phyloP scores from a whole-genome alignment of 2,113 vertebrate species.

The Limanda limanda region DNA sequence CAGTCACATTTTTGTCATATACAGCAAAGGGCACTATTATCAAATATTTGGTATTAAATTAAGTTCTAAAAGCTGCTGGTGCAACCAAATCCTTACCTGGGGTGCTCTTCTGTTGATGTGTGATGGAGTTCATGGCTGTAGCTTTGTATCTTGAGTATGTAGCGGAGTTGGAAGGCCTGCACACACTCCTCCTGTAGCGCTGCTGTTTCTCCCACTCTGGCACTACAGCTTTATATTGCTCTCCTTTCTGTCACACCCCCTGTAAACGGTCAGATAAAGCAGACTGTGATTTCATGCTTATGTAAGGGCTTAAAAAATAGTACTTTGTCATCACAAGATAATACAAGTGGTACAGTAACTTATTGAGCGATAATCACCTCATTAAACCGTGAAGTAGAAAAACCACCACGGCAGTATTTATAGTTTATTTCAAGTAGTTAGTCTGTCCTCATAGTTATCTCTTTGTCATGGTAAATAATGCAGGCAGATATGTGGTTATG shows the following conservation, averaged over 20 bases:
- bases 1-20: not conserved
- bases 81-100: constrained; percentile 38
- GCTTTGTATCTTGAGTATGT: constrained; percentile 9
- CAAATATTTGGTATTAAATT: not conserved
- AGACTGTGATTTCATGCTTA: constrained; percentile 21
- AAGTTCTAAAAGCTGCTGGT: not conserved
- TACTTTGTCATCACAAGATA: constrained; percentile 29
- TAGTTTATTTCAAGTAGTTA: not conserved
- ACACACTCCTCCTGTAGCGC: not conserved
- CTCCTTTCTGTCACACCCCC: not conserved
- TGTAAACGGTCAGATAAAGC: constrained; percentile 6
- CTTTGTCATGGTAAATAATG: not conserved
- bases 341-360: constrained; percentile 22
- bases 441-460: not conserved
- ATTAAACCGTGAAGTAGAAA: not conserved
- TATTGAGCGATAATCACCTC: constrained; percentile 37
- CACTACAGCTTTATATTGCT: constrained; percentile 56
- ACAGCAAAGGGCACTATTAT: not conserved
- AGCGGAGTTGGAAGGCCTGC: not conserved
- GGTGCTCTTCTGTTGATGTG: not conserved
- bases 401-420: constrained; percentile 4
- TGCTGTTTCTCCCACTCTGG: not conserved
- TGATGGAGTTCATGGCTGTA: constrained; percentile 40
- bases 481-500: not conserved
- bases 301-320: constrained; percentile 33